These are phyloP conservation scores for Plodia interpunctella DNA, from an alignment of 1,140 invertebrate species.

Conservation along the genomic window DNA sequence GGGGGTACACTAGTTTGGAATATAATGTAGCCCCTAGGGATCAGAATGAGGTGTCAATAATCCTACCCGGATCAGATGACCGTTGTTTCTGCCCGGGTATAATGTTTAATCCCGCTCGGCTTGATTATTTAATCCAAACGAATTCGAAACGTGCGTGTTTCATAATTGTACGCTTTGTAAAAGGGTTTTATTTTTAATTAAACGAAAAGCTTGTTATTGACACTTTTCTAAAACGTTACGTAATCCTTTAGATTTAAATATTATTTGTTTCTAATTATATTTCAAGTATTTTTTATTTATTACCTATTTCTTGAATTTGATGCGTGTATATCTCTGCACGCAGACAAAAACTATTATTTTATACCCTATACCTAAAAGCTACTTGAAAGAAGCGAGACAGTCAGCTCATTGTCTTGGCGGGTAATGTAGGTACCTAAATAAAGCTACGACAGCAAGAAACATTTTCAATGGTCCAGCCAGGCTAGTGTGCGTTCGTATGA, in stretches of 20 bases:
- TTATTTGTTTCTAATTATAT: background rate
- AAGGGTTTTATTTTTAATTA: background rate
- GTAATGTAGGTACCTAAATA: too few species aligned
- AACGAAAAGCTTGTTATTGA: background rate
- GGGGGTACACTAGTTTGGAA: background rate
- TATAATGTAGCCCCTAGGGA: background rate
- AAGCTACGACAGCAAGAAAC: too few species aligned
- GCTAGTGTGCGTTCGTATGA: too few species aligned
- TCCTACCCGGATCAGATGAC: slow-evolving; percentile 18
- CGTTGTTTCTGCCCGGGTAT: slow-evolving; percentile 24
- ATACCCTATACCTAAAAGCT: too few species aligned
- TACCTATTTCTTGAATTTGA: too few species aligned
- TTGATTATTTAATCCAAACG: slow-evolving; percentile 22
- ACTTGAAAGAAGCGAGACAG: too few species aligned
- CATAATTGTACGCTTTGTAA: slow-evolving; percentile 7
- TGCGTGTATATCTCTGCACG: too few species aligned
- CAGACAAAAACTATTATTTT: too few species aligned
- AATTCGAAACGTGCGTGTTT: slow-evolving; percentile 13
- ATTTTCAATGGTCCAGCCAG: too few species aligned
- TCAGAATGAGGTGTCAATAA: slow-evolving; percentile 15
- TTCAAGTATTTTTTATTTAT: too few species aligned
- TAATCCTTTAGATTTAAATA: background rate
- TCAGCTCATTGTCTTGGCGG: too few species aligned
- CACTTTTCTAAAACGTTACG: background rate
- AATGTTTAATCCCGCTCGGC: slow-evolving; percentile 15